Percentiles rank a stretch among this genome's conserved stretches.
phyloP scores from a whole-genome alignment of 2,113 vertebrate species.

The Pangasianodon hypophthalmus region DNA sequence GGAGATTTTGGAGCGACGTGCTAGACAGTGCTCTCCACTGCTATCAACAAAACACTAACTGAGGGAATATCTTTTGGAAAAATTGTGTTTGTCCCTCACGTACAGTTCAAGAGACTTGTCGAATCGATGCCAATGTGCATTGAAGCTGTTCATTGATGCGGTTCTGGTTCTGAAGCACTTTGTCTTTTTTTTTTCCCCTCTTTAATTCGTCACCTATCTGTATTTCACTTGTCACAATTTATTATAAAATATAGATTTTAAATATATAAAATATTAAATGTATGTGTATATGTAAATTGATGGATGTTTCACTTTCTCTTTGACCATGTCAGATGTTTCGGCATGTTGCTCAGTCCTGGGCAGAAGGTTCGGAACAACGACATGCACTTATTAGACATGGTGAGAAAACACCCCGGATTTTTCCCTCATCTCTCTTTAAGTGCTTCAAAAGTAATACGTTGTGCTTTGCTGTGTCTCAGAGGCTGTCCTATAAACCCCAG shows the following conservation, averaged over 20 bases:
- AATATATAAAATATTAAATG: not conserved
- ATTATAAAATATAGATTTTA: not conserved
- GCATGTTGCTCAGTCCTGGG: constrained; percentile 95
- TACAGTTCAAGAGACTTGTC: not conserved
- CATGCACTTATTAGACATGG: constrained; percentile 98
- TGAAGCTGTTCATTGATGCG: not conserved
- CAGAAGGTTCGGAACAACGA: constrained; percentile 95
- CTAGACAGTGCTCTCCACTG: not conserved
- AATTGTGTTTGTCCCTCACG: not conserved
- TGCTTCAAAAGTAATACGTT: not conserved
- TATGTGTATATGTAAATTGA: not conserved
- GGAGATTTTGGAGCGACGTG: not conserved
- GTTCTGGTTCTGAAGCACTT: not conserved
- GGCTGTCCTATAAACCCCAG: not conserved
- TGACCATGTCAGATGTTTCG: constrained; percentile 85
- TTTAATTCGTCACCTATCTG: not conserved
- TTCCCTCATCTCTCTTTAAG: not conserved
- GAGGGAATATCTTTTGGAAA: not conserved
- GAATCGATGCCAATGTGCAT: not conserved
- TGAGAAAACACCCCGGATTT: constrained; percentile 65
- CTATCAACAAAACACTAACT: not conserved
- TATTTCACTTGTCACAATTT: not conserved
- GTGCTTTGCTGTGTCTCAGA: not conserved
- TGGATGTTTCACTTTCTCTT: not conserved
- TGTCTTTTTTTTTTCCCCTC: not conserved